These are phyloP conservation scores for Drepana arcuata DNA, from an alignment of 1,140 invertebrate genomes.

Conservation along the genomic window DNA sequence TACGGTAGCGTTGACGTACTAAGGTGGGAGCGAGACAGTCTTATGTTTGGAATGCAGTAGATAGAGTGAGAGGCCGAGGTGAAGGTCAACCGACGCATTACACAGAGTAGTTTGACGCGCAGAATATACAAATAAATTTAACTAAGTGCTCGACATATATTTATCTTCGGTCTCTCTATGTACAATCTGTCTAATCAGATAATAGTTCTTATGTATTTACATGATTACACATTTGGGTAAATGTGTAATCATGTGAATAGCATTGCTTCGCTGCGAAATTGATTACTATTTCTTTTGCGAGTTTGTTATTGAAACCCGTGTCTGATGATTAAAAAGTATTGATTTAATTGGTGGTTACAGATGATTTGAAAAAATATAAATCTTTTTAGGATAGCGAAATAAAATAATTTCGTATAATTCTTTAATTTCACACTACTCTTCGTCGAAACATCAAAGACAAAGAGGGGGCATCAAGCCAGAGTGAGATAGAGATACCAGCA, in stretches of 20 bases:
- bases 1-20: slow-evolving; percentile 16
- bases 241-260: no score
- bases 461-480: slow-evolving; percentile 23
- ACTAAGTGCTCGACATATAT: no score
- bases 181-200: no score
- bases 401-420: slow-evolving; percentile 1
- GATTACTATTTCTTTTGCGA: no score
- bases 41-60: slow-evolving; percentile 52
- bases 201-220: no score
- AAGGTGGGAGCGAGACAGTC: slow-evolving; percentile 40
- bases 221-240: no score
- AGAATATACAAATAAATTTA: no score
- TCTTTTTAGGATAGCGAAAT: no score
- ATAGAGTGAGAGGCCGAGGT: slow-evolving; percentile 33
- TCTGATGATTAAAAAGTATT: background rate
- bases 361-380: no score
- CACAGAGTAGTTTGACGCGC: slow-evolving; percentile 36
- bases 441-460: slow-evolving; percentile 14
- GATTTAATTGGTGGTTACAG: background rate
- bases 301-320: no score
- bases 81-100: slow-evolving; percentile 59
- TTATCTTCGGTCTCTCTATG: no score
- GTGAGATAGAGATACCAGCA: slow-evolving; percentile 38
- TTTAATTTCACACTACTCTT: slow-evolving; percentile 21
- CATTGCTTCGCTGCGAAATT: no score